phyloP scores from a whole-genome alignment of 2,113 vertebrate genomes.

The Cyanistes caeruleus region DNA sequence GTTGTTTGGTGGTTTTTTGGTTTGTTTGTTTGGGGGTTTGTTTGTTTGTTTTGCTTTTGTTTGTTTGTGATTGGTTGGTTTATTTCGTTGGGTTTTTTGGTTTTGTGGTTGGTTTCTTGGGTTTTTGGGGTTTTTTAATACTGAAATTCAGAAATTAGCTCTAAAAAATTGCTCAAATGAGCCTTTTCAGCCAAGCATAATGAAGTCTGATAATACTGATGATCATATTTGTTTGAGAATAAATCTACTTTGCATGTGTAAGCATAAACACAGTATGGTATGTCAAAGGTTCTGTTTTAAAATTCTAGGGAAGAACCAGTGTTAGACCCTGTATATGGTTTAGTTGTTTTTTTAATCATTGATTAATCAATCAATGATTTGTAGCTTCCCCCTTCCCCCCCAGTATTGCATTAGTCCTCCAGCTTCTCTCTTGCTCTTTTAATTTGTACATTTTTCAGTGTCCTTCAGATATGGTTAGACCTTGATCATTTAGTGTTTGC shows the following conservation, averaged over 20 bases:
- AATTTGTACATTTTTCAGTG: not conserved
- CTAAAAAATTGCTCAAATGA: not conserved
- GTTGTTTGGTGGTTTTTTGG: not conserved
- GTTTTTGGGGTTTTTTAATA: not conserved
- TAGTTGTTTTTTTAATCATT: not conserved
- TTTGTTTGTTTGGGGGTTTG: not conserved
- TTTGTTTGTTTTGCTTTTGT: not conserved
- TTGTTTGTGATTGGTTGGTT: not conserved
- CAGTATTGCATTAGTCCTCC: not conserved
- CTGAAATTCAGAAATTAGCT: not conserved
- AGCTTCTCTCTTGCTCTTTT: not conserved
- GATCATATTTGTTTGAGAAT: not conserved
- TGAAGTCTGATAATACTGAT: not conserved
- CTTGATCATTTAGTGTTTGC: not conserved
- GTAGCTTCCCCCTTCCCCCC: not conserved
- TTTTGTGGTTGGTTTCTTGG: not conserved
- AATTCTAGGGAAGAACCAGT: not conserved
- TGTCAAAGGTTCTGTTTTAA: not conserved
- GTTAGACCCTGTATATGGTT: not conserved
- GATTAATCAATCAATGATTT: not conserved
- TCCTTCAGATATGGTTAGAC: not conserved
- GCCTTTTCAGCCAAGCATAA: not conserved
- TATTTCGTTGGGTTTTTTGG: not conserved
- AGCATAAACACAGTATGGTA: not conserved
- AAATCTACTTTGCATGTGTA: not conserved